Conservation (phyloP, 2,113 vertebrate genomes). For the Nicator chloris region DNA sequence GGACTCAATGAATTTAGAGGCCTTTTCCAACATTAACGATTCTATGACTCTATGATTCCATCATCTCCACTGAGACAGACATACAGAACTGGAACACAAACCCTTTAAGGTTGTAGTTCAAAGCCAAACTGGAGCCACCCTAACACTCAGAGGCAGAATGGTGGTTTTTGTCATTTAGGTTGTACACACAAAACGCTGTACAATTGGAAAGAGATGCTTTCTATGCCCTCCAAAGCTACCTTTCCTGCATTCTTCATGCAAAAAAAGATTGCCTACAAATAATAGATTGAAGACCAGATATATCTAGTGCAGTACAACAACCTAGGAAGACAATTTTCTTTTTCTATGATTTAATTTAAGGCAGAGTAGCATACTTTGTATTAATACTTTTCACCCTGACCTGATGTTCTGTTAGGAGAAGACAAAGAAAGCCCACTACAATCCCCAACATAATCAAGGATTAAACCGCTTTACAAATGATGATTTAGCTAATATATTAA, state of each 20-base stretch:
- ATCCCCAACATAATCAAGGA: neutral
- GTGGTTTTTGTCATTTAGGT: neutral
- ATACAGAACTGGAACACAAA: neutral
- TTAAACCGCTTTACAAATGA: neutral
- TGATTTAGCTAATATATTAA: neutral
- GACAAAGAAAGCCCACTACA: neutral
- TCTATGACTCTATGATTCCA: neutral
- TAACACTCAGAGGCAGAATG: neutral
- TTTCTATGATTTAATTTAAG: neutral
- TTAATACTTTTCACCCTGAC: neutral
- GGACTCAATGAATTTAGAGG: neutral
- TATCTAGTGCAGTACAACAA: neutral
- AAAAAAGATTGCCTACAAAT: neutral
- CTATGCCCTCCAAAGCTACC: neutral
- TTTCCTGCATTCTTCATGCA: neutral
- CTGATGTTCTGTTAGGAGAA: neutral
- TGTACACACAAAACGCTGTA: neutral
- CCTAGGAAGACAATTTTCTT: neutral
- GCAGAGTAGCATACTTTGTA: neutral
- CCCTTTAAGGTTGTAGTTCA: neutral
- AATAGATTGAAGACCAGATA: neutral
- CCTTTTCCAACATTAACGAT: neutral
- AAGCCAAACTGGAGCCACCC: neutral
- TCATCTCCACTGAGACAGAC: neutral
- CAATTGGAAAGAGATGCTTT: neutral